A percentile compares a stretch with the other conserved stretches of the same genome.
Conservation (phyloP, 2,797 vertebrate genomes). For the Sebastes melanostomus region DNA sequence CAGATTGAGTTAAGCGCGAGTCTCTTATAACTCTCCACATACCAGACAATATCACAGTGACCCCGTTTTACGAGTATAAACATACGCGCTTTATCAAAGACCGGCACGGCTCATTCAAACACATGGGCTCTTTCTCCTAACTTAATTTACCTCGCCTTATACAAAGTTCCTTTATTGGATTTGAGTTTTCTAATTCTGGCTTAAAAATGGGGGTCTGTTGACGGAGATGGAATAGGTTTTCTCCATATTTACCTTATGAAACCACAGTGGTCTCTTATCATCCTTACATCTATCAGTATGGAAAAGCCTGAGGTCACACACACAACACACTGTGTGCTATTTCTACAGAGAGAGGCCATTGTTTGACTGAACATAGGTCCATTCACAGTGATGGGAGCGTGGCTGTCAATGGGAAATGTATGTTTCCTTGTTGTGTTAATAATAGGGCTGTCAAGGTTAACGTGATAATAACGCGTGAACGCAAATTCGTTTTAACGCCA, state of each 20-base stretch:
- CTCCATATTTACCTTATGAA: constrained; percentile 63
- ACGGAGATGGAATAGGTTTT: constrained; percentile 57
- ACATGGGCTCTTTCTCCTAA: constrained; percentile 70
- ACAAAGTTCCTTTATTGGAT: constrained; percentile 71
- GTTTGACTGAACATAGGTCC: constrained; percentile 40
- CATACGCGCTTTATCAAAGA: constrained; percentile 74
- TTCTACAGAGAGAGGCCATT: constrained; percentile 55
- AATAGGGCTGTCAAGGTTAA: not conserved
- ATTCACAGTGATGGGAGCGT: constrained; percentile 45
- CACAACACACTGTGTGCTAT: constrained; percentile 46
- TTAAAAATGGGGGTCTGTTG: constrained; percentile 58
- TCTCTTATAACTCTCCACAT: constrained; percentile 78
- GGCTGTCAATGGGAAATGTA: constrained; percentile 44
- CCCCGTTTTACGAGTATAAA: constrained; percentile 74
- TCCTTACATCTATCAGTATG: constrained; percentile 43
- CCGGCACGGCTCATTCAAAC: constrained; percentile 64
- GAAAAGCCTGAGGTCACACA: constrained; percentile 49
- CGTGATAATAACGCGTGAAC: too few species aligned
- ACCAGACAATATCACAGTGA: constrained; percentile 81
- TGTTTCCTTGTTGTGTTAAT: constrained; percentile 45
- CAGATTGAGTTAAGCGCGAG: constrained; percentile 80
- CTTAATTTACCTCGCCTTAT: constrained; percentile 67
- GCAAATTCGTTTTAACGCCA: too few species aligned
- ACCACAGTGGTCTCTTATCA: constrained; percentile 64
- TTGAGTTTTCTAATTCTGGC: constrained; percentile 65